A percentile compares a stretch with the other conserved stretches of the same genome.
These are phyloP conservation scores for Boloria euphrosyne DNA, from an alignment of 2,888 invertebrate genomes.

Conservation along the genomic window DNA sequence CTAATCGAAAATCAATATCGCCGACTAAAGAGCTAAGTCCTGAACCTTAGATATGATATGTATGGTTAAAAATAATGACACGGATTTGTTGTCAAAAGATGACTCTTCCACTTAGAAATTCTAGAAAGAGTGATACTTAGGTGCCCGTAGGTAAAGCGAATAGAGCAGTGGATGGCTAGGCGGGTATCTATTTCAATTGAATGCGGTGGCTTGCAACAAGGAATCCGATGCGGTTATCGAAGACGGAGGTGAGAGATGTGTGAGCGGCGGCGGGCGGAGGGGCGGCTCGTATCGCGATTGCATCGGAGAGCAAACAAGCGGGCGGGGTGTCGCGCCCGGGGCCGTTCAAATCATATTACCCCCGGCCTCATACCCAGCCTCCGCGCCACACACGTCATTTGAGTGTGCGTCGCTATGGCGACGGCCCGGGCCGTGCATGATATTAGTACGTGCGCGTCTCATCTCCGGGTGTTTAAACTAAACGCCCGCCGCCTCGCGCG, in stretches of 20 bases:
- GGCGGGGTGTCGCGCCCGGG: constrained; percentile 72
- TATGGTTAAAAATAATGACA: neutral
- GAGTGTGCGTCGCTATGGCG: constrained; percentile 86
- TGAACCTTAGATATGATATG: no score
- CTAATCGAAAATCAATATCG: no score
- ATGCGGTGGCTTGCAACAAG: constrained; percentile 78
- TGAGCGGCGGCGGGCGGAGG: constrained; percentile 54
- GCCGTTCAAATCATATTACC: constrained; percentile 81
- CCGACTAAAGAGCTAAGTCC: no score
- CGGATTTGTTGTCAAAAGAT: constrained; percentile 12
- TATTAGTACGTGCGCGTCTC: constrained; percentile 79
- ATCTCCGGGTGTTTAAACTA: constrained; percentile 80
- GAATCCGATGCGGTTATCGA: constrained; percentile 81
- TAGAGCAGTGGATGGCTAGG: constrained; percentile 64
- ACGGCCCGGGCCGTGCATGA: constrained; percentile 84
- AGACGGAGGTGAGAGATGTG: constrained; percentile 77
- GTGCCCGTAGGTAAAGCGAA: constrained; percentile 52
- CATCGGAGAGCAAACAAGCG: constrained; percentile 82
- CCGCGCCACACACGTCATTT: constrained; percentile 84
- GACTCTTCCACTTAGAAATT: constrained; percentile 16
- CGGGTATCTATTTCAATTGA: constrained; percentile 75
- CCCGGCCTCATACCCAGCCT: constrained; percentile 70
- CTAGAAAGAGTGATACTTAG: constrained; percentile 55
- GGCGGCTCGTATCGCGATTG: constrained; percentile 77
- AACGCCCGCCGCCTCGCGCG: constrained; percentile 68